Evolutionary conservation across 2,888 invertebrate species (phyloP), one percentile per base, ranked within the genome.

Genomic region (Papilio elwesi): DNA sequence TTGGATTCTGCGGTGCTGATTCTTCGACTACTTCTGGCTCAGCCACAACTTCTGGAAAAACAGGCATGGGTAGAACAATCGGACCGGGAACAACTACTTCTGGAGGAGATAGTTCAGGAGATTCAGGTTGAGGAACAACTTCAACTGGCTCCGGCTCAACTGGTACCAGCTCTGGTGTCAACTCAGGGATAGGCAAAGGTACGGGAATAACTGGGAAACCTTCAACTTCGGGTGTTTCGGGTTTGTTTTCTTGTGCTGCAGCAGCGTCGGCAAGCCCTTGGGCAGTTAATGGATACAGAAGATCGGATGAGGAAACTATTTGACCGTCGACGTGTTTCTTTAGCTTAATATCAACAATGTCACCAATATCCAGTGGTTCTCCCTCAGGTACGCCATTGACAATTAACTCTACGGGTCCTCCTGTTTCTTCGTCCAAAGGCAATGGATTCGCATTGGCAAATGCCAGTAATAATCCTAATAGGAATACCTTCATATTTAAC

Each of bases 301-400:
- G 76, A 73, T 90, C 77, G 7, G 82, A 80, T 3, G 82, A 76
- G 1, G 84, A 74, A 0, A 81, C 81, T 1, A 90, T 73, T 70
- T 80, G 76, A 0, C 85, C 89, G 12, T 83, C 77, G 0, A 76
- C 76, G 67, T 87, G 85, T 66, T 90, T 84, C 36, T 89, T 83
- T 0, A 90, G 76, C 53, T 86, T 83, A 62, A 89, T 84, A 66
- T 82, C 85, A 2, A 90, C 80, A 15, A 90, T 78, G 38, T 87
- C 74, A 47, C 81, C 82, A 36, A 88, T 76, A 9, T 90, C 90
- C 47, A 91, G 74, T 26, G 90, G 75, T 9, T 85, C 76, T 3
- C 88, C 90, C 13, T 89, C 85, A 0, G 85, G 79, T 0, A 88
- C 79, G 11, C 89, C 90, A 62, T 90, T 89, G 13, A 91, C 85